Conservation (phyloP, 2,888 invertebrate genomes). For the Rhabditoides inermis region DNA sequence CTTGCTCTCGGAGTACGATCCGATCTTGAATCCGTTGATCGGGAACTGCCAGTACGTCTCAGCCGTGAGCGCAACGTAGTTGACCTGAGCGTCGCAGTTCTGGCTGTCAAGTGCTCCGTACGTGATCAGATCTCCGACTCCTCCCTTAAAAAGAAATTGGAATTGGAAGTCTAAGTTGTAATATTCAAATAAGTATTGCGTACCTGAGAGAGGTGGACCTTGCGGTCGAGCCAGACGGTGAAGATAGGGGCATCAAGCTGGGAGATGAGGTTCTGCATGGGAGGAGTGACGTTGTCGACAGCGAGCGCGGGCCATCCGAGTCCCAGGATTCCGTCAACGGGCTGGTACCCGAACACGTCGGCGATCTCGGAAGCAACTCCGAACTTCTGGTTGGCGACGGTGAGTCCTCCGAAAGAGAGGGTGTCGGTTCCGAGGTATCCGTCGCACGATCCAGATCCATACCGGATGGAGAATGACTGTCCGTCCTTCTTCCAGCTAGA, state of each 20-base stretch:
- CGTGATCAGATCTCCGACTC: conserved; percentile 39
- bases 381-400: conserved; percentile 30
- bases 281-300: conserved; percentile 81
- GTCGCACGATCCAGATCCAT: conserved; percentile 42
- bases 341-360: conserved; percentile 40
- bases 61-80: conserved; percentile 38
- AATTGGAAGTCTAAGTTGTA: too few relatives aligned
- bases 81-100: conserved; percentile 35
- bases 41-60: conserved; percentile 47
- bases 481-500: conserved; percentile 28
- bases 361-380: conserved; percentile 36
- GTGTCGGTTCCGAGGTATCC: conserved; percentile 38
- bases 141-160: too few relatives aligned
- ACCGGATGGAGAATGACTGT: conserved; percentile 35
- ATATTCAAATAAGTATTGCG: too few relatives aligned
- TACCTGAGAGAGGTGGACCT: too few relatives aligned
- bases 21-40: conserved; percentile 29
- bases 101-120: conserved; percentile 39
- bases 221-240: conserved; percentile 76
- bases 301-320: conserved; percentile 60
- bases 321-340: conserved; percentile 45
- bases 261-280: conserved; percentile 81
- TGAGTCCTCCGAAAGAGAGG: conserved; percentile 34
- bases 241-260: conserved; percentile 71
- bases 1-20: conserved; percentile 23